Percentiles rank a stretch among this genome's conserved stretches.
These are phyloP conservation scores for Zophobas atratus DNA, from an alignment of 1,140 invertebrate species.

Conservation along the genomic window DNA sequence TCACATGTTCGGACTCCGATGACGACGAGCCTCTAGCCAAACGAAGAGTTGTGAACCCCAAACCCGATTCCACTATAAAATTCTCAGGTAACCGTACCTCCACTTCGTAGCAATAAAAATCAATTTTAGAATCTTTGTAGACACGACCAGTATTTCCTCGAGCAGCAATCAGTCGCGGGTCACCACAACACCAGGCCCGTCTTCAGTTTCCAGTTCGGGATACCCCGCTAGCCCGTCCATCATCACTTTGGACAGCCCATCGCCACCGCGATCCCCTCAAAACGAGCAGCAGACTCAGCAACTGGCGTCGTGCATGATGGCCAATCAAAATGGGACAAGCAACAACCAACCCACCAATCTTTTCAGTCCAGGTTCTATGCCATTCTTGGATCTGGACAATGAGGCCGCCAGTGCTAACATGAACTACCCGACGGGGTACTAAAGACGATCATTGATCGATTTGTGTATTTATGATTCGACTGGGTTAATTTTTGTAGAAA, in stretches of 20 bases:
- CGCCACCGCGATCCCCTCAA: slow-evolving; percentile 68
- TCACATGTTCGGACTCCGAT: slow-evolving; percentile 66
- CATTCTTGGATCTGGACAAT: slow-evolving; percentile 60
- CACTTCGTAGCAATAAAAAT: neutral
- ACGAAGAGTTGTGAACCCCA: slow-evolving; percentile 61
- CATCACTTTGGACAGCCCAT: slow-evolving; percentile 74
- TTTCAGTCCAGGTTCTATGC: slow-evolving; percentile 51
- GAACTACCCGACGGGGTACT: slow-evolving; percentile 23
- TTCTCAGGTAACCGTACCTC: slow-evolving; percentile 57
- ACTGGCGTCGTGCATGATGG: slow-evolving; percentile 57
- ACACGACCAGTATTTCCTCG: slow-evolving; percentile 62
- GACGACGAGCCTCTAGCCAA: slow-evolving; percentile 66
- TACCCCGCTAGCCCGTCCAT: slow-evolving; percentile 70
- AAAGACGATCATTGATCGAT: neutral
- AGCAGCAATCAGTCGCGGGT: slow-evolving; percentile 65
- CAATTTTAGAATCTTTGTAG: slow-evolving; percentile 47
- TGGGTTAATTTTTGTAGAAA: slow-evolving; percentile 2
- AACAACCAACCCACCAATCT: slow-evolving; percentile 36
- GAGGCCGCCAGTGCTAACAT: slow-evolving; percentile 53
- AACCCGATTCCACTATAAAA: slow-evolving; percentile 66
- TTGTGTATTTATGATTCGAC: slow-evolving; percentile 4
- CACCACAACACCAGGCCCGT: slow-evolving; percentile 67
- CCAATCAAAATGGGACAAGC: slow-evolving; percentile 45
- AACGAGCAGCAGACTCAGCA: slow-evolving; percentile 17
- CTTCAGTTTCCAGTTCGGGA: slow-evolving; percentile 72